Conservation (phyloP, 2,888 invertebrate genomes). For the Andrena trimmerana region DNA sequence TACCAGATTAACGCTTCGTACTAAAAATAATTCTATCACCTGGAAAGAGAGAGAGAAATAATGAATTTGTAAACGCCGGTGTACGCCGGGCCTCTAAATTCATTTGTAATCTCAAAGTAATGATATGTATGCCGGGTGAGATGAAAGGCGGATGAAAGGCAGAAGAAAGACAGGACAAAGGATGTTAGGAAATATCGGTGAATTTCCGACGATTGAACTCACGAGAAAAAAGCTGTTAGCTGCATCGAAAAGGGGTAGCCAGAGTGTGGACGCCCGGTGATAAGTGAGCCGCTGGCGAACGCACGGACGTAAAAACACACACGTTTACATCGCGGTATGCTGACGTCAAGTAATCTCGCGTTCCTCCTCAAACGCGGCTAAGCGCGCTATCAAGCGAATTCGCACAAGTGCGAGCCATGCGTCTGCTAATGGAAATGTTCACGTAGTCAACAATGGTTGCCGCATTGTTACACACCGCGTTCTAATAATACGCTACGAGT, state of each 20-base stretch:
- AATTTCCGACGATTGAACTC: conserved; percentile 22
- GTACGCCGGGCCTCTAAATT: not conserved
- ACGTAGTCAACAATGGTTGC: conserved; percentile 58
- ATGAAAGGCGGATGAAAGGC: not conserved
- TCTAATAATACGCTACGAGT: conserved; percentile 60
- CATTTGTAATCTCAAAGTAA: not conserved
- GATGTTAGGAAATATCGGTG: not conserved
- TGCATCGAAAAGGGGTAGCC: conserved; percentile 10
- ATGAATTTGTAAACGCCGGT: not conserved
- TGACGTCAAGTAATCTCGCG: conserved; percentile 66
- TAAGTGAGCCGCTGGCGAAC: conserved; percentile 40
- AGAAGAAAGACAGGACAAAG: not conserved
- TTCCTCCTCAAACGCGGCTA: conserved; percentile 41
- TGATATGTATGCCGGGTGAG: not conserved
- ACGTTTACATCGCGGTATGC: conserved; percentile 65
- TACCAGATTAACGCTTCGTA: conserved; percentile 88
- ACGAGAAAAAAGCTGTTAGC: conserved; percentile 17
- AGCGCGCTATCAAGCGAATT: conserved; percentile 43
- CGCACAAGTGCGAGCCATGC: conserved; percentile 42
- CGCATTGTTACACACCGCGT: conserved; percentile 59
- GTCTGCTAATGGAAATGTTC: conserved; percentile 41
- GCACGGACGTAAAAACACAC: conserved; percentile 16
- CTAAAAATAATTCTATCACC: conserved; percentile 88
- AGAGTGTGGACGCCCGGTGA: conserved; percentile 23
- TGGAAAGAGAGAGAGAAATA: conserved; percentile 79